A percentile compares a stretch with the other conserved stretches of the same genome.
These are phyloP conservation scores for Bhutanitis thaidina DNA, from an alignment of 2,888 invertebrate genomes.

Conservation along the genomic window DNA sequence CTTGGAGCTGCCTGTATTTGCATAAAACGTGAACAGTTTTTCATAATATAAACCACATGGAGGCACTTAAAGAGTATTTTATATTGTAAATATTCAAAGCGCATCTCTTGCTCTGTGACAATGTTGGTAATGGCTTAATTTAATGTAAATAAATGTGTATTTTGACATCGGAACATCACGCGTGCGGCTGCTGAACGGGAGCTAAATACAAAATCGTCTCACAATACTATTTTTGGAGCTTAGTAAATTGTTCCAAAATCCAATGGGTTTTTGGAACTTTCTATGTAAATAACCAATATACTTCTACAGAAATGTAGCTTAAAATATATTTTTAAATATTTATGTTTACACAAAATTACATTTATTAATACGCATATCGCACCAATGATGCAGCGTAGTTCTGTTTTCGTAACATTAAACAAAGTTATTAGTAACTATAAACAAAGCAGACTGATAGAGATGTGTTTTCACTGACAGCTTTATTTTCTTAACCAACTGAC, in stretches of 20 bases:
- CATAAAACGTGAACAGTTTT: slow-evolving; percentile 79
- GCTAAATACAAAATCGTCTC: slow-evolving; percentile 24
- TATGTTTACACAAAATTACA: neutral
- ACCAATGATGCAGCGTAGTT: neutral
- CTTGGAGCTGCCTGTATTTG: slow-evolving; percentile 69
- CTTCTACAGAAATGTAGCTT: too few species aligned
- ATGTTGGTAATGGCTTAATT: slow-evolving; percentile 62
- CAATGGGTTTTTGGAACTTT: slow-evolving; percentile 2
- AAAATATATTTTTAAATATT: too few species aligned
- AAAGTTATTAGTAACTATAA: slow-evolving; percentile 10
- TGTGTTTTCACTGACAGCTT: slow-evolving; percentile 13
- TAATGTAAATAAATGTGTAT: slow-evolving; percentile 52
- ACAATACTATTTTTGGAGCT: slow-evolving; percentile 30
- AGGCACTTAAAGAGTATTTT: slow-evolving; percentile 58
- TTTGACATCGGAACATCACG: slow-evolving; percentile 41
- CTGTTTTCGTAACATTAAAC: slow-evolving; percentile 5
- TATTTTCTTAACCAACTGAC: slow-evolving; percentile 5
- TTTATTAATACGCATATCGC: slow-evolving; percentile 2
- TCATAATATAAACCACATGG: slow-evolving; percentile 74
- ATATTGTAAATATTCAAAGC: slow-evolving; percentile 65
- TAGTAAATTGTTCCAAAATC: neutral
- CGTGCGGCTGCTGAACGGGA: slow-evolving; percentile 14
- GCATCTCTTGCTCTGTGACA: slow-evolving; percentile 48
- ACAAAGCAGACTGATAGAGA: slow-evolving; percentile 4
- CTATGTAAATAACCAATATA: neutral